Evolutionary conservation across 2,888 invertebrate genomes (phyloP).

Genomic region (Cantharis flavilabris): DNA sequence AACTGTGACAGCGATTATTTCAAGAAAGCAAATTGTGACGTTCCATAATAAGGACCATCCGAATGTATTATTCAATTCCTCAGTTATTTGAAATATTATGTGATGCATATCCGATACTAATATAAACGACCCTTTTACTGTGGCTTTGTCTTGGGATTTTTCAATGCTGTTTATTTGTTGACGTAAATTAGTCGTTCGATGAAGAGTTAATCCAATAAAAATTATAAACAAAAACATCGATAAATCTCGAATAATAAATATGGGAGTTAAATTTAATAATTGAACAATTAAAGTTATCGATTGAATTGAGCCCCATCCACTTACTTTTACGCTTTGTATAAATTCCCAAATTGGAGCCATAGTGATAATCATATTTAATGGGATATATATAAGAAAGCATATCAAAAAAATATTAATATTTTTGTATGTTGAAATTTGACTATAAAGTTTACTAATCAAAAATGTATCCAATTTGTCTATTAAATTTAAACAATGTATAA

Average conservation of each 20-base stretch:
- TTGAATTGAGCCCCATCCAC: neutral
- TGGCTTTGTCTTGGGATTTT: neutral
- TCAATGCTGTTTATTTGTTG: neutral
- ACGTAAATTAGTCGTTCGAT: neutral
- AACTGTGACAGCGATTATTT: neutral
- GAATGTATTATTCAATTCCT: neutral
- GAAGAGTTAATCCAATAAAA: neutral
- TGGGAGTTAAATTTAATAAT: neutral
- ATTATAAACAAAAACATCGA: neutral
- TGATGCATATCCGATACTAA: neutral
- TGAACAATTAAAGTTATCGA: neutral
- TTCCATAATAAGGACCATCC: neutral
- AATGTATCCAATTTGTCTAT: neutral
- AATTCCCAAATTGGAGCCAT: neutral
- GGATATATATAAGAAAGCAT: neutral
- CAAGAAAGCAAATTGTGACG: neutral
- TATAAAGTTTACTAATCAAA: neutral
- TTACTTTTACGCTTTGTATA: neutral
- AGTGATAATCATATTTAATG: neutral
- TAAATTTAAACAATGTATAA: neutral
- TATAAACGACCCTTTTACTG: neutral
- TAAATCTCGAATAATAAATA: neutral
- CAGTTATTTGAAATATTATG: neutral
- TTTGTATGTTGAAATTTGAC: neutral
- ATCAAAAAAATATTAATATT: neutral